Conservation (phyloP, 2,888 invertebrate species). For the Busseola fusca region DNA sequence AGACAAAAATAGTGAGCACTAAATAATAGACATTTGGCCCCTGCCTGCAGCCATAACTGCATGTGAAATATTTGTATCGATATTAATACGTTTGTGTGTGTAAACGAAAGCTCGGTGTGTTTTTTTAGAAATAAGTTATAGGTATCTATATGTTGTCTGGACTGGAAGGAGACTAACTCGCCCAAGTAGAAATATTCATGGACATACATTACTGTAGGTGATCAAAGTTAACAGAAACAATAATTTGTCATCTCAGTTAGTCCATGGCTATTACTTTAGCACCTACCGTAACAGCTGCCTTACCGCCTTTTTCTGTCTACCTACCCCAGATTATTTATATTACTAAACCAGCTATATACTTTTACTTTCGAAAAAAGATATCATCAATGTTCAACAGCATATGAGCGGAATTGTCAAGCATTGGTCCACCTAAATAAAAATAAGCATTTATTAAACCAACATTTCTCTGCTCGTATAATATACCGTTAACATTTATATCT, state of each 20-base stretch:
- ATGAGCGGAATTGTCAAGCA: neutral
- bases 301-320: neutral
- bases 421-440: neutral
- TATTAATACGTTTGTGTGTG: constrained; percentile 16
- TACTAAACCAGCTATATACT: neutral
- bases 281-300: neutral
- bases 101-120: neutral
- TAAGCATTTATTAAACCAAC: neutral
- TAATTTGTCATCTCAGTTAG: neutral
- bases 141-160: neutral
- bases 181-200: neutral
- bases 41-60: constrained; percentile 42
- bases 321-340: neutral
- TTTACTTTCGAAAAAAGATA: neutral
- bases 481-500: constrained; percentile 23
- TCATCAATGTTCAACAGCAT: neutral
- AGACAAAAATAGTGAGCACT: constrained; percentile 69
- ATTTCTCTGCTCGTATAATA: neutral
- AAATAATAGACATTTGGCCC: constrained; percentile 55
- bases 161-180: neutral
- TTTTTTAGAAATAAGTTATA: neutral
- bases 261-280: neutral
- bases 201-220: neutral
- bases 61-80: constrained; percentile 31
- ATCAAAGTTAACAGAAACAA: neutral